Evolutionary conservation across 2,113 vertebrate species (phyloP).

Genomic region (Melanocharis versteri): DNA sequence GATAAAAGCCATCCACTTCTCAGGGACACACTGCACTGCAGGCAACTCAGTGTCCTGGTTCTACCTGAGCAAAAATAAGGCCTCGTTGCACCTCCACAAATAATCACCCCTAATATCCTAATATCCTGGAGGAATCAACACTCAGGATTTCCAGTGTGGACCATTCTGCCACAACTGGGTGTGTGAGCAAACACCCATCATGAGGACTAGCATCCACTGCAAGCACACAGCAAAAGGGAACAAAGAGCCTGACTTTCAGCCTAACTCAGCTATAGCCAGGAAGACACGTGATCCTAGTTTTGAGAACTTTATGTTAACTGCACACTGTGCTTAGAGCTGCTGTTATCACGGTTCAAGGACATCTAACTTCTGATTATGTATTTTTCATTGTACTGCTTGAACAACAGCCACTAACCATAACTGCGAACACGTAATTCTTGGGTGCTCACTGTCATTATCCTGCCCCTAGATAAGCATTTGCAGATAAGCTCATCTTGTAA

Average conservation of each 20-base stretch:
- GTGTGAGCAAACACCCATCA: background rate
- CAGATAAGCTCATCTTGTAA: background rate
- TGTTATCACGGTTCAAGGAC: background rate
- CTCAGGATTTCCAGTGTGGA: background rate
- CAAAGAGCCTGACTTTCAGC: background rate
- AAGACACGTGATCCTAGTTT: background rate
- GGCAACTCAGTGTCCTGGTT: background rate
- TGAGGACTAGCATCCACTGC: background rate
- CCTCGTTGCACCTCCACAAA: background rate
- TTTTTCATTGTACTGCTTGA: background rate
- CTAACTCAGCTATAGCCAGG: background rate
- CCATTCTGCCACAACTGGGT: background rate
- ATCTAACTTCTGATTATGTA: fast-evolving
- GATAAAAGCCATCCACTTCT: background rate
- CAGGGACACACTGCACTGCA: background rate
- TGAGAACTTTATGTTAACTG: background rate
- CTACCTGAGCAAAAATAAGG: fast-evolving
- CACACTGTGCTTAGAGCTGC: background rate
- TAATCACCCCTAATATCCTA: no score
- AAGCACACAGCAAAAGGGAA: background rate
- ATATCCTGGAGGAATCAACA: background rate
- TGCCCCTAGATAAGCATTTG: background rate
- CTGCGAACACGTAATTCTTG: background rate
- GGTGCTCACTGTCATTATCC: background rate
- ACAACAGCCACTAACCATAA: background rate